Evolutionary conservation across 2,888 invertebrate species (phyloP).

Genomic region (Andrena trimmerana): DNA sequence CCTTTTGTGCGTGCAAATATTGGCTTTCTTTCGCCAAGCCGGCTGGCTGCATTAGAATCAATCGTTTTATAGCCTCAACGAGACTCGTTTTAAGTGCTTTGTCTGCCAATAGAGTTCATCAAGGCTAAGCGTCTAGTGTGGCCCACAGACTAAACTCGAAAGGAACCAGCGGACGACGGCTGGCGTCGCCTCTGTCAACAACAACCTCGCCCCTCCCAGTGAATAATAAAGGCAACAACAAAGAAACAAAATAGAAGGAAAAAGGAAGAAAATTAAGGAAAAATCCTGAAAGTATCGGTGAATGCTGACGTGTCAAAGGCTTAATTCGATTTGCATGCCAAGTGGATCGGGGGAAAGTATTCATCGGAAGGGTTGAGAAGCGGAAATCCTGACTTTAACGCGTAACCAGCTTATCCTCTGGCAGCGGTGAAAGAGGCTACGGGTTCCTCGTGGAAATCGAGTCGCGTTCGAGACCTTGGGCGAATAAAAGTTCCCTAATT

Average conservation of each 20-base stretch:
- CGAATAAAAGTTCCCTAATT: slow-evolving; percentile 76
- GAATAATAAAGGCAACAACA: background rate
- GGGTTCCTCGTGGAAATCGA: slow-evolving; percentile 45
- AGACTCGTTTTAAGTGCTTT: slow-evolving; percentile 80
- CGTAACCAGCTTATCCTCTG: slow-evolving; percentile 16
- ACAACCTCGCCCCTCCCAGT: background rate
- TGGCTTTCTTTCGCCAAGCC: slow-evolving; percentile 80
- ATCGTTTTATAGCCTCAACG: slow-evolving; percentile 79
- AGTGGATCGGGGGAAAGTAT: too few species aligned
- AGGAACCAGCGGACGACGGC: slow-evolving; percentile 9
- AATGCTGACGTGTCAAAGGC: too few species aligned
- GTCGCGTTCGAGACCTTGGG: slow-evolving; percentile 53
- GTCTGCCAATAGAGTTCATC: slow-evolving; percentile 79
- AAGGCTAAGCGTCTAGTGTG: slow-evolving; percentile 82
- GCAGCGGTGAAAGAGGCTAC: slow-evolving; percentile 1
- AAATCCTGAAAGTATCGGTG: too few species aligned
- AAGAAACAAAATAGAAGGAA: background rate
- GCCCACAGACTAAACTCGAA: slow-evolving; percentile 74
- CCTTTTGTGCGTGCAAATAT: slow-evolving; percentile 84
- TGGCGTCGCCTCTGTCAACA: slow-evolving; percentile 23
- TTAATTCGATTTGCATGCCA: too few species aligned
- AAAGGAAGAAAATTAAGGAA: too few species aligned
- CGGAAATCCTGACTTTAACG: slow-evolving; percentile 26
- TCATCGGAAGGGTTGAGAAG: background rate
- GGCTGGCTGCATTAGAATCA: slow-evolving; percentile 78